Evolutionary conservation across 2,888 invertebrate species (phyloP), one percentile per base, ranked within the genome.

Genomic region (Archaeoteleia sp.): DNA sequence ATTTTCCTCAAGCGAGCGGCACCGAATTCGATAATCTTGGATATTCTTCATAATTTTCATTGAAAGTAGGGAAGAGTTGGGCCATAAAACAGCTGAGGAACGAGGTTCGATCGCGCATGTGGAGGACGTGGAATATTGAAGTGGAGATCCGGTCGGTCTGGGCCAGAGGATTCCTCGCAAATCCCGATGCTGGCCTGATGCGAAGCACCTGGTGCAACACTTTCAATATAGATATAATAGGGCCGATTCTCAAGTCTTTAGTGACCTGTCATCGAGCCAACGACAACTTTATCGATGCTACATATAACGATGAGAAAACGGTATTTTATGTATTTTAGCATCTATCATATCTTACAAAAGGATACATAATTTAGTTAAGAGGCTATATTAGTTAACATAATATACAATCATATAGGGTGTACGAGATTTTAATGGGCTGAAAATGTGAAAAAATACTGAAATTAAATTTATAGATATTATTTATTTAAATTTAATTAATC

Each of bases 141-240:
- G 15, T 55, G 15, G 61, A 70, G 70, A 66, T 70, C 70, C 62
- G 62, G 67, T 37, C 62, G 37, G 60, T 63, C 67, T 58, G 58
- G 49, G 51, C 43, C 23, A 53, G 48, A 67, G 55, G 61, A 71
- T 71, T 67, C 63, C 60, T 69, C 60, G 57, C 63, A 49, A 60
- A 54, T 68, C 48, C 49, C 49, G 61, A 61, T 35, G 63, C 54
- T 55, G 53, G 48, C 55, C 61, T 65, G 61, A 53, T 67, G 63
- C 55, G 57, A 46, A 66, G 63, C 71, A 71, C 71, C 71, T 71
- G 71, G 66, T 70, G 62, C 68, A 68, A 37, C 54, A 32, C 53
- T 32, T 35, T 35, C 14, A 35, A 35, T 49, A 51, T 55, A 61
- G 45, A 55, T 60, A 23, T 61, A 51, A 34, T 14, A 17, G 39